Conservation (phyloP, 1,140 invertebrate species). For the Phymorhynchus buccinoides region DNA sequence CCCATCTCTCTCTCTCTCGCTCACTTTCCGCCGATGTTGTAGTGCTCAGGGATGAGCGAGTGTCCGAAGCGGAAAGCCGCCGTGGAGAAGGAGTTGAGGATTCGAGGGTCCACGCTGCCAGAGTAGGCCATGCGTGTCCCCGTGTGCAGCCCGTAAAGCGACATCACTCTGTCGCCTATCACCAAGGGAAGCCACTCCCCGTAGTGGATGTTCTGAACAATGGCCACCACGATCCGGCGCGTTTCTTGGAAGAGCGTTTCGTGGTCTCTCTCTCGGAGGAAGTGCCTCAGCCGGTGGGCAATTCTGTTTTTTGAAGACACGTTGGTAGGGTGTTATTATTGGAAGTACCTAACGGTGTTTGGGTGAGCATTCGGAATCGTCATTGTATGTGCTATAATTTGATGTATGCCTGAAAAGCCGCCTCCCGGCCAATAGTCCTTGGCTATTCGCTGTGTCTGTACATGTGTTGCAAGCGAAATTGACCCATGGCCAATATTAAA, state of each 20-base stretch:
- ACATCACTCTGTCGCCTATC: not conserved
- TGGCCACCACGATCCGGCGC: slow-evolving; percentile 93
- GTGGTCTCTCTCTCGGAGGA: slow-evolving; percentile 90
- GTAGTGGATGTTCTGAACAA: slow-evolving; percentile 92
- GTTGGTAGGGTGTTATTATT: too few species aligned
- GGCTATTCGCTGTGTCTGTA: not conserved
- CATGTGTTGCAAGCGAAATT: not conserved
- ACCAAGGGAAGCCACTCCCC: slow-evolving; percentile 77
- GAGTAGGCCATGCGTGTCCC: not conserved
- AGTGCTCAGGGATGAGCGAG: slow-evolving; percentile 29
- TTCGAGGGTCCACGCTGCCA: slow-evolving; percentile 27
- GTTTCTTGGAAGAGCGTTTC: slow-evolving; percentile 87
- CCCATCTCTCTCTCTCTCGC: not conserved
- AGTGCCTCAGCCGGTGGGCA: slow-evolving; percentile 80
- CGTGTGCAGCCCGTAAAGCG: not conserved
- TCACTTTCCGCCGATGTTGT: slow-evolving; percentile 14
- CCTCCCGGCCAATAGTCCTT: too few species aligned
- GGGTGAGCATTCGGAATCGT: too few species aligned
- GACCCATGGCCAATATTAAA: too few species aligned
- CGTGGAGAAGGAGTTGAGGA: slow-evolving; percentile 44
- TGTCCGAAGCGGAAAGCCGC: slow-evolving; percentile 46
- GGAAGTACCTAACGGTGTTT: too few species aligned
- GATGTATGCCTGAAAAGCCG: too few species aligned
- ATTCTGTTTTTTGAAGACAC: slow-evolving; percentile 80
- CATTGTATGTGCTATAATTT: too few species aligned